A percentile compares a stretch with the other conserved stretches of the same genome.
Evolutionary conservation across 2,888 invertebrate species (phyloP).

Genomic region (Gastrophysa polygoni): DNA sequence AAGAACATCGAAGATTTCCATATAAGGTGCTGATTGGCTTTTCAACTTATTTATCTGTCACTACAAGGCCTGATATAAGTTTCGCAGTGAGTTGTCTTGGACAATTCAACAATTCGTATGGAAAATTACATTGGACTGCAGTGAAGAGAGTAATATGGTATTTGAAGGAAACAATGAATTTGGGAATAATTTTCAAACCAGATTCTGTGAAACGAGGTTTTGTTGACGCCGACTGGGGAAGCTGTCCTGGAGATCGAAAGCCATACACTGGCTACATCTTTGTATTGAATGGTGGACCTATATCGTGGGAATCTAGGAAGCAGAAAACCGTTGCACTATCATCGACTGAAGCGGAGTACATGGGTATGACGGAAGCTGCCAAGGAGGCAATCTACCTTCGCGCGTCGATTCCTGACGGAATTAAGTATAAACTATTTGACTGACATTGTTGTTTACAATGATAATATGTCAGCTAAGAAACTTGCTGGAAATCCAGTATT

Average conservation of each 20-base stretch:
- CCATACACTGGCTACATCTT: slow-evolving; percentile 6
- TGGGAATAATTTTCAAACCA: background rate
- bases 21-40: background rate
- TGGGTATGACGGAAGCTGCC: background rate
- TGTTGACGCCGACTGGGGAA: slow-evolving; percentile 13
- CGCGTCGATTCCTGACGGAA: background rate
- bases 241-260: background rate
- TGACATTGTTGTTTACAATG: background rate
- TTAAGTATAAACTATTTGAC: background rate
- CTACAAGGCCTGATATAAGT: background rate
- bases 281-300: background rate
- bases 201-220: background rate
- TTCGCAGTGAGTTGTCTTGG: background rate
- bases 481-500: background rate
- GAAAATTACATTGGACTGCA: background rate
- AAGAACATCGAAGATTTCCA: background rate
- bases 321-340: slow-evolving; percentile 13
- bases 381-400: background rate
- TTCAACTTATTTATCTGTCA: background rate
- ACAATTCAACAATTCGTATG: background rate
- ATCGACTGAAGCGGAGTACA: slow-evolving; percentile 7
- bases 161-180: background rate
- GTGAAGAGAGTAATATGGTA: background rate
- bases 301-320: slow-evolving; percentile 8
- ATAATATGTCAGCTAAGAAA: background rate